A percentile compares a stretch with the other conserved stretches of the same genome.
phyloP scores from a whole-genome alignment of 2,888 invertebrate species.

The Incurvaria masculella region DNA sequence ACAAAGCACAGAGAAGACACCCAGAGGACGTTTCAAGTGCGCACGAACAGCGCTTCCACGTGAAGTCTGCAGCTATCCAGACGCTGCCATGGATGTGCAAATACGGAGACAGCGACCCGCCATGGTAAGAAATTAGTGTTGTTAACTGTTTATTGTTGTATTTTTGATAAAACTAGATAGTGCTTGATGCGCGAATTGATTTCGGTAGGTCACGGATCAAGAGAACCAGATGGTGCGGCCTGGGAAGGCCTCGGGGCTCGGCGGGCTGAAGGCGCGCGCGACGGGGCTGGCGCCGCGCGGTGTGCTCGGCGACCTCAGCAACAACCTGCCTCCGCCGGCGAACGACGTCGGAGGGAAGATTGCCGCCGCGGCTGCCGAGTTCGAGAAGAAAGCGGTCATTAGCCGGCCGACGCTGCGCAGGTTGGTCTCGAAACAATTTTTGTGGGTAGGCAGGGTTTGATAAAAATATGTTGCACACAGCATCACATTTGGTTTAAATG shows the following conservation, averaged over 20 bases:
- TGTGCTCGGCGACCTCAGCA: constrained; percentile 41
- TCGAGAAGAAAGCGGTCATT: constrained; percentile 35
- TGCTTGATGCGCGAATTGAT: too few relatives aligned
- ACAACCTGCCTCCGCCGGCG: constrained; percentile 36
- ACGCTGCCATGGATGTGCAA: constrained; percentile 1
- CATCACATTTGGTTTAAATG: too few relatives aligned
- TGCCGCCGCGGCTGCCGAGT: constrained; percentile 32
- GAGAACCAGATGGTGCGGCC: background rate
- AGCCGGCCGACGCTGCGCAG: constrained; percentile 26
- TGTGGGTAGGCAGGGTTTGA: too few relatives aligned
- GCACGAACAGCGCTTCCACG: too few relatives aligned
- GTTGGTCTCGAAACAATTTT: too few relatives aligned
- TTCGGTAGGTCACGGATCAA: background rate
- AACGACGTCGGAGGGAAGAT: constrained; percentile 33
- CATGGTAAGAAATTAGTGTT: background rate
- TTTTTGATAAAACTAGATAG: background rate
- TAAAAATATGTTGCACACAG: too few relatives aligned
- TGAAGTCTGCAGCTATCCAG: too few relatives aligned
- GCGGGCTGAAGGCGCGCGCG: constrained; percentile 21
- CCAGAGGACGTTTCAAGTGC: too few relatives aligned
- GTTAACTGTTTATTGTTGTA: background rate
- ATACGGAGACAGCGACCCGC: background rate
- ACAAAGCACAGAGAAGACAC: too few relatives aligned
- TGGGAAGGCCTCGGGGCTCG: background rate
- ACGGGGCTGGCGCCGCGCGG: constrained; percentile 35